Conservation (phyloP, 1,140 invertebrate genomes). For the Limonius californicus region DNA sequence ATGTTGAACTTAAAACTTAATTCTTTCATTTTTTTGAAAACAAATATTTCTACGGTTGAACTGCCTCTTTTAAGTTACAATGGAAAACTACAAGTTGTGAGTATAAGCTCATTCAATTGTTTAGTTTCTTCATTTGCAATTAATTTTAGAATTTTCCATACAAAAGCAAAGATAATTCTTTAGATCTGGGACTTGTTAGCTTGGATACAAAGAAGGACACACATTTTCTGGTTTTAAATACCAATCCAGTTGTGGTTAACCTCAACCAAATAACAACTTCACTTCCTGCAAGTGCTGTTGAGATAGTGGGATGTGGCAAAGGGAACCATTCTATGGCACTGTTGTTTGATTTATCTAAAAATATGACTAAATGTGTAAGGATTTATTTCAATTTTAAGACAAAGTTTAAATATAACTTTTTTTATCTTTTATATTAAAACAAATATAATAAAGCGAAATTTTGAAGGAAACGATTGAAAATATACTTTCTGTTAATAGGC, state of each 20-base stretch:
- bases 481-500: slow-evolving; percentile 44
- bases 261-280: slow-evolving; percentile 65
- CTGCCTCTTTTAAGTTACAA: slow-evolving; percentile 73
- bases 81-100: slow-evolving; percentile 62
- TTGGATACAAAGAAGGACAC: slow-evolving; percentile 63
- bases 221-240: slow-evolving; percentile 70
- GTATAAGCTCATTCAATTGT: slow-evolving; percentile 22
- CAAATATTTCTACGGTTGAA: slow-evolving; percentile 68
- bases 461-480: neutral
- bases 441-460: slow-evolving; percentile 5
- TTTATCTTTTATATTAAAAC: too few species aligned
- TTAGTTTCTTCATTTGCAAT: neutral
- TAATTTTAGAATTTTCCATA: slow-evolving; percentile 49
- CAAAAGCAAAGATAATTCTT: slow-evolving; percentile 52
- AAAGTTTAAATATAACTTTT: neutral
- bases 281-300: slow-evolving; percentile 61
- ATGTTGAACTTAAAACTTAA: slow-evolving; percentile 59
- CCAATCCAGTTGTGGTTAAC: slow-evolving; percentile 70
- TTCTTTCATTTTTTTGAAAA: slow-evolving; percentile 63
- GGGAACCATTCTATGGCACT: slow-evolving; percentile 55
- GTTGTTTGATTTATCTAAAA: slow-evolving; percentile 49
- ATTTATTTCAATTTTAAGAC: neutral
- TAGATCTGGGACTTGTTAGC: slow-evolving; percentile 75
- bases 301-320: slow-evolving; percentile 66
- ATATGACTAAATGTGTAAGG: slow-evolving; percentile 49